Evolutionary conservation across 35 echinoderm and acorn worm species (phyloP).

Genomic region (Strongylocentrotus purpuratus): DNA sequence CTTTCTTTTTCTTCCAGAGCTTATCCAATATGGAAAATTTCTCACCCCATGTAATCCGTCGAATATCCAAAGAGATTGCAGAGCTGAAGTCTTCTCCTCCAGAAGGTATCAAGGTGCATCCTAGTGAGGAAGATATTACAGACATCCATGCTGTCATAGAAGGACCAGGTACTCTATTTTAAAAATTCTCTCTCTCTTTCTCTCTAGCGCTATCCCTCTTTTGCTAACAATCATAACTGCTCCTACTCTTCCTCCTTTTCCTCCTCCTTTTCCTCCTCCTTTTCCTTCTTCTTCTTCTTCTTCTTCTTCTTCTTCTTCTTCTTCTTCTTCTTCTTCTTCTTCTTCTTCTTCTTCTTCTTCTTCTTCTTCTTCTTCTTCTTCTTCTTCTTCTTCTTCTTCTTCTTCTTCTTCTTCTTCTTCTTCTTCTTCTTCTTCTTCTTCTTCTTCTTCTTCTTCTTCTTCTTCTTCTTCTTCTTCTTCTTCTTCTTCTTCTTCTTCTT

Average conservation of each 20-base stretch:
- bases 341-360: background rate
- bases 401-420: too few relatives aligned
- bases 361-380: too few relatives aligned
- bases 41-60: slow-evolving; percentile 89
- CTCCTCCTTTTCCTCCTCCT: too few relatives aligned
- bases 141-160: slow-evolving; percentile 95
- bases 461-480: too few relatives aligned
- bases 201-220: background rate
- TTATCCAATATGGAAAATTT: slow-evolving; percentile 98
- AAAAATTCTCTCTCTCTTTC: background rate
- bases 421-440: too few relatives aligned
- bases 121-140: slow-evolving; percentile 98
- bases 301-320: too few relatives aligned
- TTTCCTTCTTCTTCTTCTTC: too few relatives aligned
- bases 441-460: too few relatives aligned
- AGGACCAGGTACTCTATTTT: slow-evolving; percentile 72
- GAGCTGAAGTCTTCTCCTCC: slow-evolving; percentile 71
- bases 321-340: too few relatives aligned
- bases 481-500: too few relatives aligned
- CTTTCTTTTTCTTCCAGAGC: slow-evolving; percentile 61
- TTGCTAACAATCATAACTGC: background rate
- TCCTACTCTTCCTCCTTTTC: too few relatives aligned
- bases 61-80: slow-evolving; percentile 83
- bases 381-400: too few relatives aligned
- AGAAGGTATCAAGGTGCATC: slow-evolving; percentile 91